Percentiles rank a stretch among this genome's conserved stretches.
phyloP scores from a whole-genome alignment of 2,797 vertebrate species.

The Anabacerthia variegaticeps region DNA sequence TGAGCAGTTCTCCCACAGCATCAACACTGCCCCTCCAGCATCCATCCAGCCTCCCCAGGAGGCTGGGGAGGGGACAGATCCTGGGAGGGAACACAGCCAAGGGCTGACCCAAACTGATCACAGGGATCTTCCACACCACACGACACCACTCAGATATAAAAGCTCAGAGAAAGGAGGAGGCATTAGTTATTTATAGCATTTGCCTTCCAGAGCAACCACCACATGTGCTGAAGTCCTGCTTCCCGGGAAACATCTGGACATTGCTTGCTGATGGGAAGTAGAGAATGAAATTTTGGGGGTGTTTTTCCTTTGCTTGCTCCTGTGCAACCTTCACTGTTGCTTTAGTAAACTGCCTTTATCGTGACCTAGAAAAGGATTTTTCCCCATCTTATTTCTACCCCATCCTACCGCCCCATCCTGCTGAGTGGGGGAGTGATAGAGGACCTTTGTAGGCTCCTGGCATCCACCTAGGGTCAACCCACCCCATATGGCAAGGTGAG shows the following conservation, averaged over 20 bases:
- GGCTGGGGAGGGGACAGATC: not conserved
- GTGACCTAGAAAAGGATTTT: not conserved
- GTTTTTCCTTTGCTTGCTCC: not conserved
- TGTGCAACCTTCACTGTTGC: not conserved
- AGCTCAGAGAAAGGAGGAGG: not conserved
- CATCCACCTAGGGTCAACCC: not conserved
- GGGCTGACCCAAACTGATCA: not conserved
- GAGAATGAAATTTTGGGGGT: not conserved
- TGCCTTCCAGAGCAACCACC: not conserved
- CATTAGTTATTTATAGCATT: not conserved
- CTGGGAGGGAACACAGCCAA: not conserved
- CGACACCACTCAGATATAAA: not conserved
- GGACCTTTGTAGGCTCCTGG: not conserved
- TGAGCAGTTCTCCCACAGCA: not conserved
- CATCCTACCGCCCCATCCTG: not conserved
- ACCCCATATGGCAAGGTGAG: not conserved
- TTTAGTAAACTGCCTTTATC: not conserved
- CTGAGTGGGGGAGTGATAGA: not conserved
- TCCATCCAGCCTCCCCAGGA: too few relatives aligned
- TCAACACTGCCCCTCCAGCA: not conserved
- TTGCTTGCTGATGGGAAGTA: not conserved
- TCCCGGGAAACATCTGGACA: not conserved
- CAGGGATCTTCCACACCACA: not conserved
- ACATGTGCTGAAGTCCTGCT: not conserved
- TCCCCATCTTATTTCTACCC: not conserved